Conservation (phyloP, 53 echinoderm and acorn worm species). For the Actinopyga echinites region DNA sequence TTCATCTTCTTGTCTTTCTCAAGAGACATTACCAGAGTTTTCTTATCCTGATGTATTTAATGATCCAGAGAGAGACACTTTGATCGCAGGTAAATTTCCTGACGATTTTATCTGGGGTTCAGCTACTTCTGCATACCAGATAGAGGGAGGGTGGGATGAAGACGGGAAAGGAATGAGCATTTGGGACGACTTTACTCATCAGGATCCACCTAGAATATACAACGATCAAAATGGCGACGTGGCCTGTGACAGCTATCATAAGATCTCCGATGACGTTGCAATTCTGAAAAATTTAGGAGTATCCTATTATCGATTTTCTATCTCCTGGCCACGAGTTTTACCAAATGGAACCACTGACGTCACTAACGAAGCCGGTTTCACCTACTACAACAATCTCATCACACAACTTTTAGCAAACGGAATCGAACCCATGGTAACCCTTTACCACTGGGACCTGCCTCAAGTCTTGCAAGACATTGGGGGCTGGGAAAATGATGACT, state of each 20-base stretch:
- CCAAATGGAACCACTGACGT: conserved; percentile 65
- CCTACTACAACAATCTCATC: conserved; percentile 71
- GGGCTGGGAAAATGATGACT: conserved; percentile 81
- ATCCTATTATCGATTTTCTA: conserved; percentile 84
- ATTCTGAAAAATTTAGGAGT: conserved; percentile 68
- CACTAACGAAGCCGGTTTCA: conserved; percentile 63
- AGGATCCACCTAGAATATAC: conserved; percentile 39
- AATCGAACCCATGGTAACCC: conserved; percentile 84
- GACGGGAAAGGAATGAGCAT: conserved; percentile 90
- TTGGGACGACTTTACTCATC: conserved; percentile 86
- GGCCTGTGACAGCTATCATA: conserved; percentile 95
- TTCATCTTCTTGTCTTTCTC: too few species aligned
- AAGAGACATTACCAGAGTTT: conserved; percentile 21
- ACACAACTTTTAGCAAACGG: conserved; percentile 66
- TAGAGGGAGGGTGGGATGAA: conserved; percentile 91
- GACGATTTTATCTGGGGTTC: conserved; percentile 84
- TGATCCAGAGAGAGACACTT: conserved; percentile 72
- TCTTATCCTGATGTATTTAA: conserved; percentile 86
- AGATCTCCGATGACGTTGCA: conserved; percentile 69
- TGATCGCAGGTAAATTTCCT: conserved; percentile 71
- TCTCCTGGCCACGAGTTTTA: conserved; percentile 75
- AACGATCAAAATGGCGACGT: conserved; percentile 76
- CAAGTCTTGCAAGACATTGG: conserved; percentile 70
- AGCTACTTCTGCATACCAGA: conserved; percentile 88
- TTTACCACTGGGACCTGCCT: conserved; percentile 95